Evolutionary conservation across 2,888 invertebrate species (phyloP).

Genomic region (Tetranychus piercei): DNA sequence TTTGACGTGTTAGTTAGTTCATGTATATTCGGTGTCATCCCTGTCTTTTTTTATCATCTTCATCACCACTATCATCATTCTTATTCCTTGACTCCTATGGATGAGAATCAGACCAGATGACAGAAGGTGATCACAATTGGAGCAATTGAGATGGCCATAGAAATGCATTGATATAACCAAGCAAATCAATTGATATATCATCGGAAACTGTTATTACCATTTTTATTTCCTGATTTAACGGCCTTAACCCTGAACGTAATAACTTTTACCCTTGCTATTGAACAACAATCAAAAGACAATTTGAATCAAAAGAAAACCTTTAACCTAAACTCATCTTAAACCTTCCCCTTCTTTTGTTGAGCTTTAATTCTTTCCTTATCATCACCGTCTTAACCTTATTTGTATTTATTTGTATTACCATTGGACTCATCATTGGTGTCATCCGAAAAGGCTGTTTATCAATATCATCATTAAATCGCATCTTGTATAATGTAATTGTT

Average conservation of each 20-base stretch:
- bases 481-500: too few relatives aligned
- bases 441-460: too few relatives aligned
- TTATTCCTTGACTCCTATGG: not conserved
- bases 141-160: not conserved
- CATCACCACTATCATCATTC: not conserved
- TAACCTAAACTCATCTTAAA: too few relatives aligned
- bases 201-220: not conserved
- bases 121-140: not conserved
- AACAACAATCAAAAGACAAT: not conserved
- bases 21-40: not conserved
- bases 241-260: not conserved
- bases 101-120: not conserved
- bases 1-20: not conserved
- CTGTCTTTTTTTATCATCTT: not conserved
- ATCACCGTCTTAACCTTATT: too few relatives aligned
- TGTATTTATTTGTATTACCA: too few relatives aligned
- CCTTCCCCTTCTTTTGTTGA: too few relatives aligned
- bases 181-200: not conserved
- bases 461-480: too few relatives aligned
- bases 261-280: not conserved
- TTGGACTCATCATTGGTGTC: too few relatives aligned
- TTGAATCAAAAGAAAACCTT: too few relatives aligned
- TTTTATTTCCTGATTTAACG: not conserved
- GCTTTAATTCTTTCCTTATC: too few relatives aligned
- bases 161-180: not conserved